A percentile compares a stretch with the other conserved stretches of the same genome.
phyloP scores from a whole-genome alignment of 2,797 vertebrate genomes.

The Fringilla coelebs region DNA sequence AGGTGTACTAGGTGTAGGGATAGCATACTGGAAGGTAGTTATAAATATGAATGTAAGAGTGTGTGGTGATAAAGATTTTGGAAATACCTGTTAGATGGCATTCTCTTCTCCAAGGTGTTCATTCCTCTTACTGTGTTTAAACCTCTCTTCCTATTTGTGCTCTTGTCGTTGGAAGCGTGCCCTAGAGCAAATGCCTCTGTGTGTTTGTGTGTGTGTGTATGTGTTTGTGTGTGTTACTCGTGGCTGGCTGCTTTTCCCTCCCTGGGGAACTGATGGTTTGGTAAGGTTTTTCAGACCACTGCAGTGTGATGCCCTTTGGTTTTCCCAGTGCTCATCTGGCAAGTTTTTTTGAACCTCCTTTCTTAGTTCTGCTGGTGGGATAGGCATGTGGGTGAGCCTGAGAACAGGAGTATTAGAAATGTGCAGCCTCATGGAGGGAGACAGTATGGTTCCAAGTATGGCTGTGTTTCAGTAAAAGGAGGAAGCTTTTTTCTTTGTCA shows the following conservation, averaged over 20 bases:
- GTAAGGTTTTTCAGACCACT: not conserved
- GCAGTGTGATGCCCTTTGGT: too few relatives aligned
- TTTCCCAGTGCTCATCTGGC: not conserved
- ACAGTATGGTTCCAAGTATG: not conserved
- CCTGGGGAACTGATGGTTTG: not conserved
- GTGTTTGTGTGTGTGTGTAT: accelerated
- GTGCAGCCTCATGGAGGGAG: accelerated
- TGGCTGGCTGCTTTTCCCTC: not conserved
- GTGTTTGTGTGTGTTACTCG: accelerated
- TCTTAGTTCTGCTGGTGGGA: not conserved
- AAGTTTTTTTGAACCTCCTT: not conserved
- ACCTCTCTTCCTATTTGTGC: not conserved
- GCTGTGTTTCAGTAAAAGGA: not conserved
- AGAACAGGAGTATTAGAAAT: not conserved
- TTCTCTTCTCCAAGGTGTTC: not conserved
- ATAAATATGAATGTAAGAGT: not conserved
- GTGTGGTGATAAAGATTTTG: not conserved
- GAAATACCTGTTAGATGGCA: conserved; percentile 36
- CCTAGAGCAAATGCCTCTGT: accelerated
- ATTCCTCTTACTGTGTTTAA: not conserved
- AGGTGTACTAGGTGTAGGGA: not conserved
- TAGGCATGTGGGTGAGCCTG: not conserved
- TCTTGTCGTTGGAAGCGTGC: not conserved
- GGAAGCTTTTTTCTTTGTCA: not conserved
- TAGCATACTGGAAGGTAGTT: not conserved